phyloP scores from a whole-genome alignment of 2,888 invertebrate genomes.

The Ceramica pisi region DNA sequence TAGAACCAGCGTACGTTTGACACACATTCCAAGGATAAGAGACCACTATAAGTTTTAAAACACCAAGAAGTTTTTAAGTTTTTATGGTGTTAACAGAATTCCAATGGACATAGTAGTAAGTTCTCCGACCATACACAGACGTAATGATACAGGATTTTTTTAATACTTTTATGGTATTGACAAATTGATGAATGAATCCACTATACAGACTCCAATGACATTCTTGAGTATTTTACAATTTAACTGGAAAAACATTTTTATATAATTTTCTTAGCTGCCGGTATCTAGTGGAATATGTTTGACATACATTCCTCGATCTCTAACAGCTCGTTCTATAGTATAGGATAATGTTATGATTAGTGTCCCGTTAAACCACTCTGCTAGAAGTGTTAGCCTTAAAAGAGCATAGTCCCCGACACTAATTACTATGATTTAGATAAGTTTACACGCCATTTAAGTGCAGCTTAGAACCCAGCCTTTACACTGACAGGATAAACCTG shows the following conservation, averaged over 20 bases:
- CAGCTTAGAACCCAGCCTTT: slow-evolving; percentile 60
- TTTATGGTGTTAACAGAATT: slow-evolving; percentile 49
- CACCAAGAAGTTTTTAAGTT: slow-evolving; percentile 27
- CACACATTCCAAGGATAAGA: slow-evolving; percentile 80
- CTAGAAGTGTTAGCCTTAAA: slow-evolving; percentile 66
- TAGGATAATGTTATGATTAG: slow-evolving; percentile 80
- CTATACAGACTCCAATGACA: slow-evolving; percentile 24
- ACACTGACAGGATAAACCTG: slow-evolving; percentile 66
- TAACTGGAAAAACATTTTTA: not conserved
- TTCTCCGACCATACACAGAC: slow-evolving; percentile 11
- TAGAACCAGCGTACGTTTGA: slow-evolving; percentile 79
- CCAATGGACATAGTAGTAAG: slow-evolving; percentile 15
- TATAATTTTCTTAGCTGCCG: slow-evolving; percentile 11
- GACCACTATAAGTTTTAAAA: slow-evolving; percentile 59
- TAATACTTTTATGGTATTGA: slow-evolving; percentile 44
- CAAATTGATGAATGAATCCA: slow-evolving; percentile 55
- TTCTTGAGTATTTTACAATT: slow-evolving; percentile 26
- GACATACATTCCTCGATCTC: slow-evolving; percentile 59
- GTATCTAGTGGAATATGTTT: slow-evolving; percentile 50
- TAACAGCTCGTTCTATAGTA: slow-evolving; percentile 59
- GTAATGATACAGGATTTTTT: slow-evolving; percentile 41
- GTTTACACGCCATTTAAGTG: slow-evolving; percentile 72
- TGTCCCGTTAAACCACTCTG: slow-evolving; percentile 73
- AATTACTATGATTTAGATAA: slow-evolving; percentile 74
- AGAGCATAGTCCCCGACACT: slow-evolving; percentile 60